A percentile compares a stretch with the other conserved stretches of the same genome.
Conservation (phyloP, 2,888 invertebrate species). For the Bombylius discolor region DNA sequence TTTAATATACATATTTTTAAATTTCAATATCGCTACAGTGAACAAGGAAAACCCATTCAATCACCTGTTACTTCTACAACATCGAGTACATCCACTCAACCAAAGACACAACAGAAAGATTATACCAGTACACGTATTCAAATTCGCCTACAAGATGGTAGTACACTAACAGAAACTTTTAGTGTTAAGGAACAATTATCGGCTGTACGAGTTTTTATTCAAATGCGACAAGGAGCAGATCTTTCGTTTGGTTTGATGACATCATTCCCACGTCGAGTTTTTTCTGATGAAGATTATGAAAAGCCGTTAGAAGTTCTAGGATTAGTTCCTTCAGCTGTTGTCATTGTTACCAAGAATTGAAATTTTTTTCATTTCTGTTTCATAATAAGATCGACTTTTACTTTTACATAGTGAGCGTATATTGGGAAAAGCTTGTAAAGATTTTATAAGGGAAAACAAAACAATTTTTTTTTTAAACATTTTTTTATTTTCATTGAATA, state of each 20-base stretch:
- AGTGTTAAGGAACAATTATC: slow-evolving; percentile 78
- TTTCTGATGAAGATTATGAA: slow-evolving; percentile 74
- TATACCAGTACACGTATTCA: slow-evolving; percentile 60
- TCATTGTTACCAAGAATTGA: slow-evolving; percentile 52
- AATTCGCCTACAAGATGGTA: slow-evolving; percentile 65
- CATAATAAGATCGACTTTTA: too few relatives aligned
- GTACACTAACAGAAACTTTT: slow-evolving; percentile 60
- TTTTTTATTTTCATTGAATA: too few relatives aligned
- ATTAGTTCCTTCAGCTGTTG: slow-evolving; percentile 69
- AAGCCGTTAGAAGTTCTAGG: slow-evolving; percentile 75
- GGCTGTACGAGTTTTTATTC: slow-evolving; percentile 77
- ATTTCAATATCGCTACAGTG: neutral
- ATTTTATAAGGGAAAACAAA: too few relatives aligned
- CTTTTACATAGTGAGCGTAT: too few relatives aligned
- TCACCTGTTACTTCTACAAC: slow-evolving; percentile 29
- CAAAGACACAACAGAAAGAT: slow-evolving; percentile 38
- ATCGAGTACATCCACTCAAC: slow-evolving; percentile 22
- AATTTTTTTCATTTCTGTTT: too few relatives aligned
- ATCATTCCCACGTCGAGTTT: slow-evolving; percentile 80
- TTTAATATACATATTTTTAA: neutral
- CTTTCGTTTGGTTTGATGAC: slow-evolving; percentile 76
- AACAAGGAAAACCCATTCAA: slow-evolving; percentile 13
- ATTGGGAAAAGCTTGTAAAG: too few relatives aligned
- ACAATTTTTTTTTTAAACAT: too few relatives aligned
- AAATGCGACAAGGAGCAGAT: slow-evolving; percentile 65